Evolutionary conservation across 1,140 invertebrate genomes (phyloP).

Genomic region (Eriocheir sinensis): DNA sequence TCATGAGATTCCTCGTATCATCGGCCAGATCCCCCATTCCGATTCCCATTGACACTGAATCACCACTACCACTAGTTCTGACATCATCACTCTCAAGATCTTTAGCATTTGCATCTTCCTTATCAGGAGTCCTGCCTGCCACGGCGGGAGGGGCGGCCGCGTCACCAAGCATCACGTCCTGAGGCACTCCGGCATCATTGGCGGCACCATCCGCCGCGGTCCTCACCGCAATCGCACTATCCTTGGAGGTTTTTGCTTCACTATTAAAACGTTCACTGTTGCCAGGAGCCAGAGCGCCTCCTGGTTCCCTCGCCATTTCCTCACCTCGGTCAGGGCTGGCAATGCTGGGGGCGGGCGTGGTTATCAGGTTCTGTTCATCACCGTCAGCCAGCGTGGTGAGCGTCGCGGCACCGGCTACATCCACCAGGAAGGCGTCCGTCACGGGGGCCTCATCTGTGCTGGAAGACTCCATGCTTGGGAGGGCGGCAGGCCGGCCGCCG

Average conservation of each 20-base stretch:
- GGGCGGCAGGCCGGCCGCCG: background rate
- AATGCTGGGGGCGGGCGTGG: background rate
- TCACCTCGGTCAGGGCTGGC: background rate
- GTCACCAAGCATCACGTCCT: conserved; percentile 47
- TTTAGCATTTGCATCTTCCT: background rate
- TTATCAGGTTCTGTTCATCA: background rate
- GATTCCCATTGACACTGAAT: background rate
- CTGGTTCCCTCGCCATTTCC: background rate
- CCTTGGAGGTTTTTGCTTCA: background rate
- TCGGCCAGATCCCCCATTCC: background rate
- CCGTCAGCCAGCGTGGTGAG: background rate
- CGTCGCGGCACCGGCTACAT: background rate
- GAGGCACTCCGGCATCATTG: background rate
- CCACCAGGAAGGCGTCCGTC: background rate
- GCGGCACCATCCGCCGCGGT: background rate
- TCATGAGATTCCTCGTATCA: conserved; percentile 61
- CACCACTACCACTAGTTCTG: conserved; percentile 55
- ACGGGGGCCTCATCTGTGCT: background rate
- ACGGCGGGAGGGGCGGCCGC: background rate
- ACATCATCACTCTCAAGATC: background rate
- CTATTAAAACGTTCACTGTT: background rate
- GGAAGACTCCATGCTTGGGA: background rate
- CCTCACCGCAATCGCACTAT: background rate
- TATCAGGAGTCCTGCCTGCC: conserved; percentile 15
- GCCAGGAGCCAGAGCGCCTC: background rate